phyloP scores from a whole-genome alignment of 30 jellyfish, hydroid and myxozoan species.

The Hydractinia symbiolongicarpus region DNA sequence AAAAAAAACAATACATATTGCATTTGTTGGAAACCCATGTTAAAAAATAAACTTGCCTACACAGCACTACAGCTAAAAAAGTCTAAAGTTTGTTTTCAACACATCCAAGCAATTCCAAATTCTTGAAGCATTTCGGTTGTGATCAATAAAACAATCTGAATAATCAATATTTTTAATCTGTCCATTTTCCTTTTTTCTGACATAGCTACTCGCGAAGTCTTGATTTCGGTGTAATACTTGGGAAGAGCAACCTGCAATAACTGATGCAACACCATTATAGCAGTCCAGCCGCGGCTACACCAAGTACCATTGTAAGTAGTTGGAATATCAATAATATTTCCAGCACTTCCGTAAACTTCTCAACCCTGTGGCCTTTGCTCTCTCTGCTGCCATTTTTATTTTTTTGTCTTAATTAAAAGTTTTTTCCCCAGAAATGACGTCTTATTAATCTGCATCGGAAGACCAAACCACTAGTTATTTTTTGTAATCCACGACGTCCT shows the following conservation, averaged over 20 bases:
- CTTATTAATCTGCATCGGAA: not conserved
- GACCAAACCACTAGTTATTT: not conserved
- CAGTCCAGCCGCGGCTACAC: not conserved
- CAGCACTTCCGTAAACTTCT: no score
- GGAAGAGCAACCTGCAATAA: not conserved
- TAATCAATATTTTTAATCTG: not conserved
- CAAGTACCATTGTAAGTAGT: constrained; percentile 3
- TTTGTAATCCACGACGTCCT: not conserved
- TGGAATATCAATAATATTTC: not conserved
- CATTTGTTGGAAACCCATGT: not conserved
- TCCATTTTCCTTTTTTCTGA: not conserved
- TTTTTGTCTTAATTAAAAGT: not conserved
- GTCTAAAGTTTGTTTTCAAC: not conserved
- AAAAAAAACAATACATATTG: not conserved
- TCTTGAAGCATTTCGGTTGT: not conserved
- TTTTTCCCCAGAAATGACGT: not conserved
- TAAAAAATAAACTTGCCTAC: not conserved
- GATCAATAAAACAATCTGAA: not conserved
- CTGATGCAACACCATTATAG: not conserved
- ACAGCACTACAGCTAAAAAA: not conserved
- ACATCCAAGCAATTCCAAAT: not conserved
- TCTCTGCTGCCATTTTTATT: constrained; percentile 2
- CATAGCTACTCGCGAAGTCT: not conserved
- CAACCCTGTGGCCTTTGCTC: not conserved
- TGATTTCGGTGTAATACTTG: not conserved